Evolutionary conservation across 2,113 vertebrate species (phyloP).

Genomic region (Osmerus eperlanus): DNA sequence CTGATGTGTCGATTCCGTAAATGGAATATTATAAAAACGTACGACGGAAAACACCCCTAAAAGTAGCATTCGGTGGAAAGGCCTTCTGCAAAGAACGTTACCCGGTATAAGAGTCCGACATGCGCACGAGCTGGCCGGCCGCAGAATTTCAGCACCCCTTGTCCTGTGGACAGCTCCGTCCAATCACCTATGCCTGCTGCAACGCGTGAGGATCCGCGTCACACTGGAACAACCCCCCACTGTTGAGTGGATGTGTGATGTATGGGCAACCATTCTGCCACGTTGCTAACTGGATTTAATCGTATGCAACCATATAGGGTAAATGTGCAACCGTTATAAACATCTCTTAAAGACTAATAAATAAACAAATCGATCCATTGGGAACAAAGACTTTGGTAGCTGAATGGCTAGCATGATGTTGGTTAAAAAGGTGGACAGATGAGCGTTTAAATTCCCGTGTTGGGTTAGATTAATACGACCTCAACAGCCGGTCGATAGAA

Average conservation of each 20-base stretch:
- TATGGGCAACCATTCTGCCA: not conserved
- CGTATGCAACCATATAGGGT: not conserved
- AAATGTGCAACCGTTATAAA: not conserved
- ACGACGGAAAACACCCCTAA: too few relatives aligned
- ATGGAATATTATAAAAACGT: too few relatives aligned
- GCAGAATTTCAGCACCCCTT: slow-evolving; percentile 68
- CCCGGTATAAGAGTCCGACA: not conserved
- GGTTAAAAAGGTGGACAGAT: too few relatives aligned
- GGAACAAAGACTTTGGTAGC: too few relatives aligned
- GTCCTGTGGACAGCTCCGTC: slow-evolving; percentile 70
- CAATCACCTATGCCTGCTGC: slow-evolving; percentile 48
- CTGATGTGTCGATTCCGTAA: too few relatives aligned
- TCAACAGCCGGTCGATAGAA: too few relatives aligned
- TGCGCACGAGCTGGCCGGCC: slow-evolving; percentile 41
- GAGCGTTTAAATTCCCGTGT: too few relatives aligned
- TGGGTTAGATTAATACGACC: too few relatives aligned
- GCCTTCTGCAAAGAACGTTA: not conserved
- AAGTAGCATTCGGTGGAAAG: not conserved
- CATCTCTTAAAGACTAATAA: not conserved
- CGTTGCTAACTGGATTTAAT: not conserved
- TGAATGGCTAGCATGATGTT: too few relatives aligned
- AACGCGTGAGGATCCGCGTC: slow-evolving; percentile 50
- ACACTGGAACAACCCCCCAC: not conserved
- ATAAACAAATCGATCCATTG: too few relatives aligned
- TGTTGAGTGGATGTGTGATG: not conserved